Percentiles rank a stretch among this genome's conserved stretches.
Evolutionary conservation across 2,797 vertebrate genomes (phyloP).

Genomic region (Clarias platycephalus): DNA sequence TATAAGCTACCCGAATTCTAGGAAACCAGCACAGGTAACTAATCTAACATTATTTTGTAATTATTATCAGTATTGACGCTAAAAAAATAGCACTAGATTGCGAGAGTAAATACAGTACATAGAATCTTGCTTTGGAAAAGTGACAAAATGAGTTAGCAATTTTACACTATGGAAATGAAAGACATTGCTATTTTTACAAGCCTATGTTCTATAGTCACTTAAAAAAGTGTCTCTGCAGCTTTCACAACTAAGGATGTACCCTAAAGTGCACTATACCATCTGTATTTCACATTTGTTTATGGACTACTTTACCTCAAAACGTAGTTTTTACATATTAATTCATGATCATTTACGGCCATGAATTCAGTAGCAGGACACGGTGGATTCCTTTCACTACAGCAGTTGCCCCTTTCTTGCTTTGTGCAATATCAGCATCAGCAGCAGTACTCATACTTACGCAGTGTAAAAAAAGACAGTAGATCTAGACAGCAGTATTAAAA

Average conservation of each 20-base stretch:
- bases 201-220: not conserved
- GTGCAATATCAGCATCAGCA: slow-evolving; percentile 27
- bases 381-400: slow-evolving; percentile 12
- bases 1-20: not conserved
- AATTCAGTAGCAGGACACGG: not conserved
- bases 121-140: not conserved
- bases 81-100: not conserved
- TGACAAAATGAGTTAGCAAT: not conserved
- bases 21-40: not conserved
- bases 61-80: too few species aligned
- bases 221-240: not conserved
- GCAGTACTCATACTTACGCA: not conserved
- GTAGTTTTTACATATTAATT: slow-evolving; percentile 21
- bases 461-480: slow-evolving; percentile 1
- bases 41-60: not conserved
- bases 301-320: slow-evolving; percentile 13
- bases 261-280: slow-evolving; percentile 24
- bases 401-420: slow-evolving; percentile 9
- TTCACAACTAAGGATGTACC: not conserved
- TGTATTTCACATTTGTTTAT: slow-evolving; percentile 26
- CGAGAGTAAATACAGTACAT: not conserved
- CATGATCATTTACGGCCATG: slow-evolving; percentile 2
- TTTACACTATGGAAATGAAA: not conserved
- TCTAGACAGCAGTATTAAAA: slow-evolving; percentile 35
- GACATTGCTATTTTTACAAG: not conserved